Base-by-base conservation (phyloP, 2,888 invertebrate species). In the Thecocarcelia acutangulata region DNA sequence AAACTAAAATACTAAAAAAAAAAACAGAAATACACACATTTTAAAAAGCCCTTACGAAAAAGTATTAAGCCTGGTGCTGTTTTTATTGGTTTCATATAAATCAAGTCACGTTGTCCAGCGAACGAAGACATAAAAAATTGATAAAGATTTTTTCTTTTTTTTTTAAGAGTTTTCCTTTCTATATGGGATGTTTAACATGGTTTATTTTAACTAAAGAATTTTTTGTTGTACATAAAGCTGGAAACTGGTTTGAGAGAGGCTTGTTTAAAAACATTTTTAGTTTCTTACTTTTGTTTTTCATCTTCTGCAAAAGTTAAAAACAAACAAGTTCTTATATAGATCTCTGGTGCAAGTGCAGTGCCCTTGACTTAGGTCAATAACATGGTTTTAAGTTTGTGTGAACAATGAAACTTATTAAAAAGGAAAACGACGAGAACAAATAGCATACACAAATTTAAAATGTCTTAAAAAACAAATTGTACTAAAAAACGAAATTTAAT, bases 341-440 rank as follows among this genome's bases (percentile, higher is more conserved):
- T 77, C 75, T 81, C 75, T 80, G 64, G 83, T 80, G 73, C 87
- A 85, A 88, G 87, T 88, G 86, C 88, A 88, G 86, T 88, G 89
- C 88, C 90, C 89, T 89, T 89, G 90, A 87, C 88, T 88, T 87
- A 85, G 90, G 90, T 89, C 90, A 89, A 87, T 88, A 89, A 86
- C 90, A 86, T 85, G 84, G 11, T 54, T 76, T 63, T 11, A 12
- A 72, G 59, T 66, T 19, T 5, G 56, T 37, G 58, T 58, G 74
- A 58, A 69, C 21, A 70, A 61, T 50, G 37, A 52, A 54, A 48
- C 28, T 52, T 17, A 61, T 52, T 24, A 66, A 74, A 17, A 42
- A 9, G 28, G 9, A 11, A 44, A 61, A 46, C n/a, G 44, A 11
- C 28, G 8, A 3, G 6, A 59, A 17, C 40, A 24, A 56, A 13